Conservation (phyloP, 2,888 invertebrate species). For the Encarsia formosa region DNA sequence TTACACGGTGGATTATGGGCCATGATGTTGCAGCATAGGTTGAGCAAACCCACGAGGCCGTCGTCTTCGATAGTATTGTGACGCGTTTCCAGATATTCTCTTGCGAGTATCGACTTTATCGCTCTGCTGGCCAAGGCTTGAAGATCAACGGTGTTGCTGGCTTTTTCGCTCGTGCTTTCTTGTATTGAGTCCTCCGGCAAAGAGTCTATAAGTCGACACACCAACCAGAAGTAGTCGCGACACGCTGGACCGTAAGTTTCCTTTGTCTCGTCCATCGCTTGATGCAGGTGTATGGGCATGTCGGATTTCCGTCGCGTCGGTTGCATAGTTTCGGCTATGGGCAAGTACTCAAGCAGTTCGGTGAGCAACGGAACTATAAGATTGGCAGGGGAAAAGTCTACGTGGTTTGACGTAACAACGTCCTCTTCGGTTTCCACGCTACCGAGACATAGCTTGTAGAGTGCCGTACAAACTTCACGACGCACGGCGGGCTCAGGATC, state of each 20-base stretch:
- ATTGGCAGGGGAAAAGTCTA: conserved; percentile 49
- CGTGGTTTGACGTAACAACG: conserved; percentile 30
- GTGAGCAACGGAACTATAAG: conserved; percentile 75
- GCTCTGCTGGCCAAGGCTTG: conserved; percentile 73
- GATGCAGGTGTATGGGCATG: conserved; percentile 54
- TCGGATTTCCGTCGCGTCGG: conserved; percentile 50
- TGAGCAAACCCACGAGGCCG: conserved; percentile 82
- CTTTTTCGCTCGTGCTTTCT: conserved; percentile 57
- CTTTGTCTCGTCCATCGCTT: conserved; percentile 66
- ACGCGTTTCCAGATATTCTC: conserved; percentile 80
- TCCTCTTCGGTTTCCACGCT: conserved; percentile 56
- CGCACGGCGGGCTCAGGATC: conserved; percentile 90
- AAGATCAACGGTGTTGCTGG: conserved; percentile 62
- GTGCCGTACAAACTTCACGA: conserved; percentile 85
- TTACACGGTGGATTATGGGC: conserved; percentile 88
- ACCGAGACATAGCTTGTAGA: conserved; percentile 83
- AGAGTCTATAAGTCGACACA: conserved; percentile 83
- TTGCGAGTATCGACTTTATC: conserved; percentile 67
- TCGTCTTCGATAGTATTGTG: conserved; percentile 83
- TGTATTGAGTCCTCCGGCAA: conserved; percentile 75
- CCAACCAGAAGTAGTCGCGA: conserved; percentile 90
- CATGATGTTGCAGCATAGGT: conserved; percentile 79
- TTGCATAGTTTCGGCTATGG: conserved; percentile 82
- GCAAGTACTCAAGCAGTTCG: conserved; percentile 74
- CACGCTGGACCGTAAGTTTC: conserved; percentile 94